phyloP scores from a whole-genome alignment of 1,140 invertebrate species.

The Aporrectodea caliginosa region DNA sequence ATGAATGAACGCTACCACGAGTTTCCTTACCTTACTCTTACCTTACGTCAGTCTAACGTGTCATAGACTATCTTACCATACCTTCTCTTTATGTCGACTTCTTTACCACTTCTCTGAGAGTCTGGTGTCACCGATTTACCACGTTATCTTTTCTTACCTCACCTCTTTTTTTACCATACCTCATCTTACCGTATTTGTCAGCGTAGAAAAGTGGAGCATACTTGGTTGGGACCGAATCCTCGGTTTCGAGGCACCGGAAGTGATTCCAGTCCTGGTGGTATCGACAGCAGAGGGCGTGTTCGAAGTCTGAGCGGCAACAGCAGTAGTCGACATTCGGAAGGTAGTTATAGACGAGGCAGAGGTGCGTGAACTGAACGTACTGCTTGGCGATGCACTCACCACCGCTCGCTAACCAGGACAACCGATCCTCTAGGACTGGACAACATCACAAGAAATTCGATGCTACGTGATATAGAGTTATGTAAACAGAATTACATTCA shows the following conservation, averaged over 20 bases:
- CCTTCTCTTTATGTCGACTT: too few species aligned
- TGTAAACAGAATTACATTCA: too few species aligned
- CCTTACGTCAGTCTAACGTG: too few species aligned
- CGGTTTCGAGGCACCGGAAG: conserved; percentile 17
- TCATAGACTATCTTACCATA: too few species aligned
- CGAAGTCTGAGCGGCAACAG: conserved; percentile 8
- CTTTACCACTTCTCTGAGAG: too few species aligned
- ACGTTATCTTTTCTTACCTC: too few species aligned
- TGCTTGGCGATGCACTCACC: conserved; percentile 19
- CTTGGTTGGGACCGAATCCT: conserved; percentile 15
- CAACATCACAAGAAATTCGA: too few species aligned
- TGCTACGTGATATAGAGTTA: too few species aligned
- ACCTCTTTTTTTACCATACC: too few species aligned
- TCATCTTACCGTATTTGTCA: conserved; percentile 5
- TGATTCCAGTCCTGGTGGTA: conserved; percentile 24
- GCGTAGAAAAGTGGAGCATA: not conserved
- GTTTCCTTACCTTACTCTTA: too few species aligned
- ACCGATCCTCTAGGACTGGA: not conserved
- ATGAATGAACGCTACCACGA: too few species aligned
- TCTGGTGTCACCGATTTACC: too few species aligned
- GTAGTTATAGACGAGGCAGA: conserved; percentile 25
- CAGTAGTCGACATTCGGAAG: conserved; percentile 17
- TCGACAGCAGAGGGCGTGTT: conserved; percentile 15
- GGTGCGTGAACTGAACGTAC: conserved; percentile 26
- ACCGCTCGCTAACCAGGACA: conserved; percentile 2